Conservation (phyloP, 1,140 invertebrate genomes). For the Argopecten irradians region DNA sequence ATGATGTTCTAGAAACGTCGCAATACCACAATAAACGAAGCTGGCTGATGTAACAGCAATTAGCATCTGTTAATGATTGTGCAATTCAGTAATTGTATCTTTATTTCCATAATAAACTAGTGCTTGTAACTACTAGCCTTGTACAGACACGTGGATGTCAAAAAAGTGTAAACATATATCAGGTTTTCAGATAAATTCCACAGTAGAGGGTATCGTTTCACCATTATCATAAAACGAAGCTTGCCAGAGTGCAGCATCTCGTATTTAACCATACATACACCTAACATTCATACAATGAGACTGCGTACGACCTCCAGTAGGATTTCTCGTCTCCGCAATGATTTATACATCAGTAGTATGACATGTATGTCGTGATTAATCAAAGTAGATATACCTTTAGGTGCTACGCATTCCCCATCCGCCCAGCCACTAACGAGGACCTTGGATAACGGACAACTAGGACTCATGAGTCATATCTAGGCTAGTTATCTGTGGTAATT, state of each 20-base stretch:
- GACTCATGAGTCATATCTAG: not conserved
- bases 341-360: not conserved
- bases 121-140: not conserved
- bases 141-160: not conserved
- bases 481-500: not conserved
- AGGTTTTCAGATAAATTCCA: not conserved
- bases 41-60: not conserved
- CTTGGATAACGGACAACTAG: not conserved
- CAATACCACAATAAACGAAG: not conserved
- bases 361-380: not conserved
- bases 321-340: not conserved
- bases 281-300: not conserved
- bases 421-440: not conserved
- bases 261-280: not conserved
- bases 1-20: not conserved
- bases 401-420: not conserved
- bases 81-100: not conserved
- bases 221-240: not conserved
- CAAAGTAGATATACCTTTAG: not conserved
- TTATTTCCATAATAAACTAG: not conserved
- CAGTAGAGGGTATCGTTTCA: not conserved
- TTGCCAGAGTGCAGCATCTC: not conserved
- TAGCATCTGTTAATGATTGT: slow-evolving; percentile 2
- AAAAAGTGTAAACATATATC: not conserved
- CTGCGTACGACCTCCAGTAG: not conserved